These are phyloP conservation scores for Eretmocerus hayati DNA, from an alignment of 2,888 invertebrate genomes.

Conservation along the genomic window DNA sequence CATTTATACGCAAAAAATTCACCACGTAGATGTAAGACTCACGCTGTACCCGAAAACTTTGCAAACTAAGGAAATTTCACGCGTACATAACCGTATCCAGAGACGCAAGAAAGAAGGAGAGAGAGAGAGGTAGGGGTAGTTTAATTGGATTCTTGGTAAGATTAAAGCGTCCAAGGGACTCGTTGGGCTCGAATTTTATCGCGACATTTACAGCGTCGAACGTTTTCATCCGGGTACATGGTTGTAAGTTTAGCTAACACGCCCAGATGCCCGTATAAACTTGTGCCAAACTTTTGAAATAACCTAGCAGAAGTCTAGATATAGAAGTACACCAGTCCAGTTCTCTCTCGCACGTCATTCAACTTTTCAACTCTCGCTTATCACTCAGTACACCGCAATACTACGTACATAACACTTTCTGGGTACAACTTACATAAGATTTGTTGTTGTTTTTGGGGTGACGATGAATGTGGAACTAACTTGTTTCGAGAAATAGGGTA, in stretches of 20 bases:
- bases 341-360: conserved; percentile 1
- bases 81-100: conserved; percentile 12
- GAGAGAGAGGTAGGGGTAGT: conserved; percentile 28
- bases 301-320: conserved; percentile 5
- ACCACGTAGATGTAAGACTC: neutral
- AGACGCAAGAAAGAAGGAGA: neutral
- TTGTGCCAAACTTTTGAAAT: conserved; percentile 13
- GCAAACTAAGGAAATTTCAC: conserved; percentile 14
- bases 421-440: too few species aligned
- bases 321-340: too few species aligned
- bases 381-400: conserved; percentile 9
- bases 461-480: too few species aligned
- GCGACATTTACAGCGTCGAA: conserved; percentile 26
- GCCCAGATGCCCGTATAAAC: neutral
- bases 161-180: conserved; percentile 30
- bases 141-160: conserved; percentile 40
- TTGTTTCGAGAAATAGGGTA: too few species aligned
- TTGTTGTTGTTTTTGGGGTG: too few species aligned
- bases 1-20: too few species aligned
- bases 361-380: conserved; percentile 6
- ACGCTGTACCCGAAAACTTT: conserved; percentile 9
- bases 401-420: too few species aligned
- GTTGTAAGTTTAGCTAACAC: neutral
- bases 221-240: conserved; percentile 1
- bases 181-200: conserved; percentile 22